Percentiles rank a stretch among this genome's conserved stretches.
These are phyloP conservation scores for Mastacembelus armatus DNA, from an alignment of 2,797 vertebrate species.

Conservation along the genomic window DNA sequence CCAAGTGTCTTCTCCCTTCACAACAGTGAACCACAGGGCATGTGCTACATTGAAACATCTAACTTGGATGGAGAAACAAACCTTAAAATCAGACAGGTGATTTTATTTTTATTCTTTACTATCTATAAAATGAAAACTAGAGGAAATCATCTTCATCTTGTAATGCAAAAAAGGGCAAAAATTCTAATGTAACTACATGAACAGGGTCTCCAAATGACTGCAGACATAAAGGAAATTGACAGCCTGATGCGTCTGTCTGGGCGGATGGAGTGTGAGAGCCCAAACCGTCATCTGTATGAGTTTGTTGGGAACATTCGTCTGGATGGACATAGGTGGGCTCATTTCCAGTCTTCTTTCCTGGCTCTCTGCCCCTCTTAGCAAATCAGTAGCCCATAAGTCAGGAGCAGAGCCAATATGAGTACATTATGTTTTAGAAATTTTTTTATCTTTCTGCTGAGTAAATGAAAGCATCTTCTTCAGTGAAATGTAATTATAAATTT, in stretches of 20 bases:
- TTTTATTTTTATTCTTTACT: neutral
- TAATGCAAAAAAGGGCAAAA: too few species aligned
- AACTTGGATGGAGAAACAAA: constrained; percentile 99
- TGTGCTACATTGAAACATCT: constrained; percentile 99
- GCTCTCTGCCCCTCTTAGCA: constrained; percentile 1
- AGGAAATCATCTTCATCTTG: too few species aligned
- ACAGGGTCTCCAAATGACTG: constrained; percentile 92
- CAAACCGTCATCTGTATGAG: constrained; percentile 97
- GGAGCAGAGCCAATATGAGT: constrained; percentile 6
- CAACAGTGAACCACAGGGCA: constrained; percentile 96
- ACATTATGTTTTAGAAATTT: constrained; percentile 24
- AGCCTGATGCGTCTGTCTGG: constrained; percentile 92
- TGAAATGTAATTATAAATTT: constrained; percentile 35
- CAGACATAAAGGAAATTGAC: constrained; percentile 95
- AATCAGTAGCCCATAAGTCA: constrained; percentile 23
- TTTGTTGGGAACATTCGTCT: constrained; percentile 97
- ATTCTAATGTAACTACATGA: constrained; percentile 31
- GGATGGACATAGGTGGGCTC: constrained; percentile 90
- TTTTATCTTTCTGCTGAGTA: constrained; percentile 37
- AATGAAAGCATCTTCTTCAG: constrained; percentile 33
- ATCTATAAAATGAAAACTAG: neutral
- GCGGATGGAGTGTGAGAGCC: constrained; percentile 96
- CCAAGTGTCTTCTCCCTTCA: constrained; percentile 48
- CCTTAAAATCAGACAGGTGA: constrained; percentile 99
- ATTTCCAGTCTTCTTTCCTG: neutral